These are phyloP conservation scores for Lepus europaeus DNA, from an alignment of 2,113 vertebrate species.

Conservation along the genomic window DNA sequence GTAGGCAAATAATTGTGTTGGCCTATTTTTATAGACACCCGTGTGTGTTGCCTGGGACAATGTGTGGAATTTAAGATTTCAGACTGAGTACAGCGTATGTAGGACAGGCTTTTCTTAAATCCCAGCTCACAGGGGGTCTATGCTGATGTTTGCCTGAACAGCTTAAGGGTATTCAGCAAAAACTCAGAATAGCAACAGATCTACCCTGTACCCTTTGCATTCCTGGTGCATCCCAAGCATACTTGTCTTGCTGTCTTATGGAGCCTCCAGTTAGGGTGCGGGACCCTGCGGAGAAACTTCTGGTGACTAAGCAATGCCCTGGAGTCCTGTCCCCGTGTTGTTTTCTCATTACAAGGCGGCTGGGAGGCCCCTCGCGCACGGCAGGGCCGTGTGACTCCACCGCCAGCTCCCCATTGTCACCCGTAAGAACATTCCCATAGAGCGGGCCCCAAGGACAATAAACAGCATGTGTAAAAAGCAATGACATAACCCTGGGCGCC, in stretches of 20 bases:
- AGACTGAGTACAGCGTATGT: neutral
- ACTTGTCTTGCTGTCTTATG: too few species aligned
- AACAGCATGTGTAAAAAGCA: conserved; percentile 79
- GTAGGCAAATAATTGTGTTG: neutral
- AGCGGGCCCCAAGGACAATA: conserved; percentile 77
- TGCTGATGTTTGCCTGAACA: neutral
- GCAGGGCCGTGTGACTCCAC: conserved; percentile 65
- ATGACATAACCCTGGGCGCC: conserved; percentile 73
- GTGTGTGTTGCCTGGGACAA: neutral
- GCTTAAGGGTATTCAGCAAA: neutral
- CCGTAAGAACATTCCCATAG: conserved; percentile 77
- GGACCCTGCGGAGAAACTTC: too few species aligned
- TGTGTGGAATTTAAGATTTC: conserved; percentile 51
- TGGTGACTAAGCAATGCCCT: too few species aligned
- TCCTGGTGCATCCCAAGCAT: too few species aligned
- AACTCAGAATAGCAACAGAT: conserved; percentile 58
- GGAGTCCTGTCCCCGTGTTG: neutral
- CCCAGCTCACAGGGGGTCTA: neutral
- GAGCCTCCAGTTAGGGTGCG: too few species aligned
- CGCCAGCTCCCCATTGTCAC: conserved; percentile 67
- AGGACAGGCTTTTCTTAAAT: conserved; percentile 30
- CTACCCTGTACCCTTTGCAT: too few species aligned
- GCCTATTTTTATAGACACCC: conserved; percentile 2
- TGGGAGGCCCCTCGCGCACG: conserved; percentile 40
- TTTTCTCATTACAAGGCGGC: conserved; percentile 57